A percentile compares a stretch with the other conserved stretches of the same genome.
Evolutionary conservation across 2,888 invertebrate genomes (phyloP).

Genomic region (Agrotis segetum): DNA sequence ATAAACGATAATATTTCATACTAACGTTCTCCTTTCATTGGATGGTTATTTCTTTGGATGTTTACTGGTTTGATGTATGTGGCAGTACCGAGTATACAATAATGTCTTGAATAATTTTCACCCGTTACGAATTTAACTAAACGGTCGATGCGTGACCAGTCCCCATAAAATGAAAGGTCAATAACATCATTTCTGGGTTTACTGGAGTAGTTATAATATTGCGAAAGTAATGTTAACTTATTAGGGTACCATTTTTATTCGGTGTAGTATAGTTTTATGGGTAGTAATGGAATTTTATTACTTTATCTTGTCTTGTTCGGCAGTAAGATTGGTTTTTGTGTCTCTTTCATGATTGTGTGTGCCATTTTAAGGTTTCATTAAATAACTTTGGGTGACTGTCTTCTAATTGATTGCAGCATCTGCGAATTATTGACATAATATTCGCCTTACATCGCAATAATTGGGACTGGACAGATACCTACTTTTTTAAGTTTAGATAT

Average conservation of each 20-base stretch:
- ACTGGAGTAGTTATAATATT: conserved; percentile 43
- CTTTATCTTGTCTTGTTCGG: not conserved
- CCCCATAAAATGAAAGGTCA: conserved; percentile 65
- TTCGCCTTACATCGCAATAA: too few relatives aligned
- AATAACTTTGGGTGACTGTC: not conserved
- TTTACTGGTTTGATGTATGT: conserved; percentile 16
- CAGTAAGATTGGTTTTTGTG: not conserved
- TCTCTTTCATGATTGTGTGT: not conserved
- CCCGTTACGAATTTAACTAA: conserved; percentile 57
- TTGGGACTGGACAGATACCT: too few relatives aligned
- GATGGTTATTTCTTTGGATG: not conserved
- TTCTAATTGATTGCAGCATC: not conserved
- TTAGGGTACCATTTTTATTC: conserved; percentile 24
- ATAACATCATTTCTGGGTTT: conserved; percentile 59
- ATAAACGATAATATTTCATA: conserved; percentile 22
- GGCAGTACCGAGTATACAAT: conserved; percentile 13
- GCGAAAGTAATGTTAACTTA: conserved; percentile 51
- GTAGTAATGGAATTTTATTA: not conserved
- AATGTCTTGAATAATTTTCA: conserved; percentile 49
- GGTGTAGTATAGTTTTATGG: conserved; percentile 10
- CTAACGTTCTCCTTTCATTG: conserved; percentile 15
- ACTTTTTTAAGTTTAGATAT: too few relatives aligned
- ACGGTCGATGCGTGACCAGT: conserved; percentile 67
- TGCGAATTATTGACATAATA: not conserved
- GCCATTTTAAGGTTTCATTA: conserved; percentile 23